Percentiles rank a stretch among this genome's conserved stretches.
Evolutionary conservation across 35 echinoderm and acorn worm genomes (phyloP).

Genomic region (Lytechinus variegatus): DNA sequence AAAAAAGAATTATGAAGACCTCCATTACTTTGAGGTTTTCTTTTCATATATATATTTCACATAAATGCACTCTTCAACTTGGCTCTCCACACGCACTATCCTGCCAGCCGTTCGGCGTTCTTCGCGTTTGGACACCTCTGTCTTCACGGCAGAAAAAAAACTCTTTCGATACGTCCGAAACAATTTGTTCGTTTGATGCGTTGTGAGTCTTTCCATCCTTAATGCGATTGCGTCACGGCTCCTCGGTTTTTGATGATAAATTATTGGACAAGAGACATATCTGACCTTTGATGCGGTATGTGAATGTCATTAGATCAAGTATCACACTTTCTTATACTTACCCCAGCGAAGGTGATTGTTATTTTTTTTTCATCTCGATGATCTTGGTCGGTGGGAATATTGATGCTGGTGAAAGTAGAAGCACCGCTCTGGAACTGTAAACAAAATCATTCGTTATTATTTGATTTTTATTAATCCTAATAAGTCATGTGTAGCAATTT

Average conservation of each 20-base stretch:
- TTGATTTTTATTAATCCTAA: slow-evolving; percentile 21
- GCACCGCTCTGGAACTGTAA: slow-evolving; percentile 16
- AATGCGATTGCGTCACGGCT: slow-evolving; percentile 8
- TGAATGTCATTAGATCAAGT: slow-evolving; percentile 5
- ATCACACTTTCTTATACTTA: slow-evolving; percentile 4
- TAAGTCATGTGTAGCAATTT: slow-evolving; percentile 13
- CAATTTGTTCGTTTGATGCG: not conserved
- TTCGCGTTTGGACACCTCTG: not conserved
- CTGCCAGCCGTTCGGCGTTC: not conserved
- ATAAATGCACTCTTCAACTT: not conserved
- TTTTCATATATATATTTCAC: too few relatives aligned
- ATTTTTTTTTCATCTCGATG: not conserved
- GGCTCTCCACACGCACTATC: not conserved
- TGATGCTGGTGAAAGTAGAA: not conserved
- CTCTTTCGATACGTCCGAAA: not conserved
- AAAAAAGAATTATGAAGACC: too few relatives aligned
- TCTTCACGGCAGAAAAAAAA: not conserved
- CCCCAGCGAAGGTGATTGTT: not conserved
- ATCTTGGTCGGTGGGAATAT: not conserved
- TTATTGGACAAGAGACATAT: slow-evolving; percentile 19
- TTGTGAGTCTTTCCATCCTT: not conserved
- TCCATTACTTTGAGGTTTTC: too few relatives aligned
- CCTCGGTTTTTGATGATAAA: slow-evolving; percentile 2
- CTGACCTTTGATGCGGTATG: not conserved
- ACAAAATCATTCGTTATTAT: slow-evolving; percentile 20